Base-by-base conservation (phyloP, 2,888 invertebrate genomes). In the Caprella mutica region DNA sequence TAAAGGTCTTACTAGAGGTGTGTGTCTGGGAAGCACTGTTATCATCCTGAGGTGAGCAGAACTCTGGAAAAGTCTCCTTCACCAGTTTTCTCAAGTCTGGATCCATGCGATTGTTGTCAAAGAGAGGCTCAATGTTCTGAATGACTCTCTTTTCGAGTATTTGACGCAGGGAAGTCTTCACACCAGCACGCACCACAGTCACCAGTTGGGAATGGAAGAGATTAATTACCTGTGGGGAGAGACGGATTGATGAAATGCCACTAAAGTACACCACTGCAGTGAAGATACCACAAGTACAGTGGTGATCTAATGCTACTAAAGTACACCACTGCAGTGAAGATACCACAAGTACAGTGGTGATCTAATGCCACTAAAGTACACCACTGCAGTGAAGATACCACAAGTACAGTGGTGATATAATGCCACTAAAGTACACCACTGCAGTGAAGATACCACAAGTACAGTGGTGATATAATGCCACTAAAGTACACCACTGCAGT, bases 111-210 rank as follows among this genome's bases (percentile, higher is more conserved):
- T 84, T 83, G 70, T 87, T 89, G 70, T 90, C 90, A 75, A 92
- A 88, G 56, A 92, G 74, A 5, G 89, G 88, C 68, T 84, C 81
- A 56, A 92, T 75, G 65, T 86, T 85, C n/a, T 84, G 84, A 62
- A 91, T 74, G 27, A 96, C 96, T 71, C 92, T 80, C 76, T 96
- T 96, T 69, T 90, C 90, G 65, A 90, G 78, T 68, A 92, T 91
- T 71, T 87, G 86, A 67, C 83, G 77, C 21, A 92, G 73, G 5
- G 91, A 88, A 64, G 85, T 83, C 71, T 82, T 86, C 69, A 89
- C 85, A 14, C 88, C 88, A 69, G 81, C 80, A 68, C 81, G 80
- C 5, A 92, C 86, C 76, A 84, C 85, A 26, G 85, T 85, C 44
- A 82, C 78, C 69, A 85, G 78, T 27, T 82, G 78, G 51, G 88